Percentiles rank a stretch among this genome's conserved stretches.
Conservation (phyloP, 2,888 invertebrate species). For the Cecidostiba fungosa region DNA sequence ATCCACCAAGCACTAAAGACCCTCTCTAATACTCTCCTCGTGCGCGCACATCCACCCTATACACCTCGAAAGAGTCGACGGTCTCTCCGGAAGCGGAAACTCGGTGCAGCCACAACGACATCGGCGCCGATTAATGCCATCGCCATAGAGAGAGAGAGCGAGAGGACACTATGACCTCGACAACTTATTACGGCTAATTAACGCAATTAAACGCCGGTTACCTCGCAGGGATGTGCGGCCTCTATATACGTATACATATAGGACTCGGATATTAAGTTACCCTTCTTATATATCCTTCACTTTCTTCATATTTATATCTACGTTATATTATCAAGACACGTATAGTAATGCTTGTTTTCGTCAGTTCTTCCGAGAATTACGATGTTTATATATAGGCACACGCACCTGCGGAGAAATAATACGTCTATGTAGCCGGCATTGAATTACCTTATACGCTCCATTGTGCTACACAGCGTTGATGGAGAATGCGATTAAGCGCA, state of each 20-base stretch:
- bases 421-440: background rate
- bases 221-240: background rate
- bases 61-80: background rate
- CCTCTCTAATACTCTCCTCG: background rate
- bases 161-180: background rate
- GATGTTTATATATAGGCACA: background rate
- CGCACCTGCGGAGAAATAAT: background rate
- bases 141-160: background rate
- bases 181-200: conserved; percentile 52
- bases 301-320: too few relatives aligned
- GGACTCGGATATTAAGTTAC: conserved; percentile 12
- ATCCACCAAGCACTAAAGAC: conserved; percentile 6
- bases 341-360: background rate
- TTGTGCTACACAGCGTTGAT: background rate
- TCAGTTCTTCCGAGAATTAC: background rate
- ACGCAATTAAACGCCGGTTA: conserved; percentile 40
- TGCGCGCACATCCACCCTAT: background rate
- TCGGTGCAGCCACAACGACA: background rate
- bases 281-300: too few relatives aligned
- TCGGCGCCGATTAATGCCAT: conserved; percentile 30
- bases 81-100: background rate
- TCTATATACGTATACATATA: background rate
- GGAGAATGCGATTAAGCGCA: background rate
- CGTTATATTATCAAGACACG: too few relatives aligned
- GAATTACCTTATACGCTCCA: background rate